Percentiles rank a stretch among this genome's conserved stretches.
These are phyloP conservation scores for Thereva unica DNA, from an alignment of 2,888 invertebrate genomes.

Conservation along the genomic window DNA sequence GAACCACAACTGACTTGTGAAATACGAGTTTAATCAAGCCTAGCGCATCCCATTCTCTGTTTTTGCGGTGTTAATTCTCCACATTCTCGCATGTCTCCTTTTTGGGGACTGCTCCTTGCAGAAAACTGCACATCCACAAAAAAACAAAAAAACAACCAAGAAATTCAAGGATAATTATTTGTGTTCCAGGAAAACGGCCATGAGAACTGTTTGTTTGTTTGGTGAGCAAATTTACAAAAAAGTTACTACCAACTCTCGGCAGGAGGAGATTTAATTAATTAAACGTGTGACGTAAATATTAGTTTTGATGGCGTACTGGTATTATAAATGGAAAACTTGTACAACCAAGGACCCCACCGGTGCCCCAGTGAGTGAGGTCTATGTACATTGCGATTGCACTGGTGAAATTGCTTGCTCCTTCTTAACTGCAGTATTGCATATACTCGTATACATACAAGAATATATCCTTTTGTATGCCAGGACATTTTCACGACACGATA, in stretches of 20 bases:
- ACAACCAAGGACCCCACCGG: background rate
- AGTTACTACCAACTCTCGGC: conserved; percentile 27
- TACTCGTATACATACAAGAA: too few species aligned
- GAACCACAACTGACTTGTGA: conserved; percentile 1
- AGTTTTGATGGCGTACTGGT: conserved; percentile 13
- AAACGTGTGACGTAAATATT: conserved; percentile 25
- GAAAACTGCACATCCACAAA: background rate
- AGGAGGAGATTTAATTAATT: conserved; percentile 31
- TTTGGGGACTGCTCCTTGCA: background rate
- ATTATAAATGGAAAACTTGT: background rate
- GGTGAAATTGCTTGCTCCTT: too few species aligned
- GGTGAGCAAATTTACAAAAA: conserved; percentile 21
- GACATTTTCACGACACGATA: too few species aligned
- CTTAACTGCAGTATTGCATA: too few species aligned
- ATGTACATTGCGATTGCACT: too few species aligned
- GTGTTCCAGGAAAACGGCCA: background rate
- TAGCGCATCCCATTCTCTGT: background rate
- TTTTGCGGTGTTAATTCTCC: background rate
- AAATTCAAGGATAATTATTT: too few species aligned
- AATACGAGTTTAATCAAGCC: conserved; percentile 24
- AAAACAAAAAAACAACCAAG: too few species aligned
- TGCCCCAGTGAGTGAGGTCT: too few species aligned
- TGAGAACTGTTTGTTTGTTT: conserved; percentile 24
- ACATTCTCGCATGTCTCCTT: conserved; percentile 1
- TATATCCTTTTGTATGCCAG: too few species aligned